phyloP scores from a whole-genome alignment of 2,797 vertebrate species.

The Enteromius trimaculatus region DNA sequence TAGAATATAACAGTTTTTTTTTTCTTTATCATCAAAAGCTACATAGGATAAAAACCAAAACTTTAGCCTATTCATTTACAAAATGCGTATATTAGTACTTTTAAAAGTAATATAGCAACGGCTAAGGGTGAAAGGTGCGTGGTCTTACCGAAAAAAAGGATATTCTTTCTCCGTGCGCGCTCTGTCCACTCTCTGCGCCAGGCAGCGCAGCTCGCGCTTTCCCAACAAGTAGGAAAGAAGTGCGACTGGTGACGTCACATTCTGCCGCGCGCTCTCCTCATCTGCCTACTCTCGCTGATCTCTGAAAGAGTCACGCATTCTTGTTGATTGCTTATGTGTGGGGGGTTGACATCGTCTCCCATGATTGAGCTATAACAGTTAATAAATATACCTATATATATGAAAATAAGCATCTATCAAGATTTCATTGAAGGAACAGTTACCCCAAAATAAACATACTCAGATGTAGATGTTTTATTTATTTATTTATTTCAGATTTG shows the following conservation, averaged over 20 bases:
- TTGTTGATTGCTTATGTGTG: neutral
- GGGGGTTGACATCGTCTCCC: neutral
- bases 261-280: neutral
- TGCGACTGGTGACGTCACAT: constrained; percentile 54
- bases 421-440: neutral
- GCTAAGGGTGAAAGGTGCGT: neutral
- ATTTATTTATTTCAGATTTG: neutral
- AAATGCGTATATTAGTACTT: neutral
- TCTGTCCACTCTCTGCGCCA: constrained; percentile 16
- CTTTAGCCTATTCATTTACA: neutral
- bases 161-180: constrained; percentile 8
- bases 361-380: neutral
- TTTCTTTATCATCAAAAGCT: neutral
- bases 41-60: neutral
- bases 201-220: constrained; percentile 37
- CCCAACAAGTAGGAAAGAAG: constrained; percentile 46
- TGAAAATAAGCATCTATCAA: neutral
- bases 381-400: neutral
- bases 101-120: neutral
- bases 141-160: constrained; percentile 39
- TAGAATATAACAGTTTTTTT: fast-evolving
- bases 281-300: neutral
- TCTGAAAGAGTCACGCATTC: neutral
- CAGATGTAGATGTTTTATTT: neutral
- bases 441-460: neutral